A percentile compares a stretch with the other conserved stretches of the same genome.
These are phyloP conservation scores for Ornithoptera priamus DNA, from an alignment of 2,888 invertebrate genomes.

Conservation along the genomic window DNA sequence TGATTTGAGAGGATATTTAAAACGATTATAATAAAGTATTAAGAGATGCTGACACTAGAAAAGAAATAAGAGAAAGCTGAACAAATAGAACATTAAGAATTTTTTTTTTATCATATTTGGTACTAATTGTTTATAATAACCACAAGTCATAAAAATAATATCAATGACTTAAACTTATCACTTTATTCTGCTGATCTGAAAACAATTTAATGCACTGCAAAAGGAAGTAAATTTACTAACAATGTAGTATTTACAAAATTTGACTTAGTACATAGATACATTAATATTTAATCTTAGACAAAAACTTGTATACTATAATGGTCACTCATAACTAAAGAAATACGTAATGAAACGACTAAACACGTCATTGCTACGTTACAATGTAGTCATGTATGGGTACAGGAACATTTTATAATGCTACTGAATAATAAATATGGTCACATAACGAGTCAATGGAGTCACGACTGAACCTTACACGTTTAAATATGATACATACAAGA, in stretches of 20 bases:
- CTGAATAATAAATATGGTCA: constrained; percentile 20
- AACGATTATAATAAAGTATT: too few species aligned
- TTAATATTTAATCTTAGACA: too few species aligned
- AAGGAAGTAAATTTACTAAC: too few species aligned
- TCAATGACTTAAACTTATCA: constrained; percentile 9
- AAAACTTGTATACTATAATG: too few species aligned
- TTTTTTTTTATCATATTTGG: constrained; percentile 2
- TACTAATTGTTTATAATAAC: background rate
- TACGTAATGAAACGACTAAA: background rate
- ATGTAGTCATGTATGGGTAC: background rate
- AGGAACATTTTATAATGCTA: constrained; percentile 7
- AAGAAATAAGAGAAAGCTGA: constrained; percentile 14
- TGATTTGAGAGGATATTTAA: too few species aligned
- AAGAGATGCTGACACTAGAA: background rate
- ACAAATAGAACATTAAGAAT: constrained; percentile 6
- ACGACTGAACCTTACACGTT: constrained; percentile 9
- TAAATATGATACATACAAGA: background rate
- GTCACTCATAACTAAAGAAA: too few species aligned
- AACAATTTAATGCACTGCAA: too few species aligned
- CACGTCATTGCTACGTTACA: constrained; percentile 10
- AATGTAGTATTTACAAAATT: too few species aligned
- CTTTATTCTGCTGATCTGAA: too few species aligned
- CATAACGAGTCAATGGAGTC: constrained; percentile 19
- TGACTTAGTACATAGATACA: too few species aligned
- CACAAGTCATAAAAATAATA: constrained; percentile 6